These are phyloP conservation scores for Myoxocephalus aenaeus DNA, from an alignment of 2,797 vertebrate genomes.

Conservation along the genomic window DNA sequence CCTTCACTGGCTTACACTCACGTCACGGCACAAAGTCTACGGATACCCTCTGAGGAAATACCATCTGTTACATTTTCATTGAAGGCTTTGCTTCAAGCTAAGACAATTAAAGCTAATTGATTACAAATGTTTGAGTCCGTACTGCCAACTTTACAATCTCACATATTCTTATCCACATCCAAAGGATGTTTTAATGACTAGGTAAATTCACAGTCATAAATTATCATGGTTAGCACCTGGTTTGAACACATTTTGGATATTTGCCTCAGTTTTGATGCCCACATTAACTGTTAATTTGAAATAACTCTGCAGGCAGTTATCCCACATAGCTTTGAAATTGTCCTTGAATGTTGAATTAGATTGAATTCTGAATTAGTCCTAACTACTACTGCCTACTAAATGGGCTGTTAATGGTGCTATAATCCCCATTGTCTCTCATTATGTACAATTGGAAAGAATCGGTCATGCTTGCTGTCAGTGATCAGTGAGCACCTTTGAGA, in stretches of 20 bases:
- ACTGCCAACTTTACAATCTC: constrained; percentile 73
- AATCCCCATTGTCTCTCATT: constrained; percentile 62
- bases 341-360: constrained; percentile 63
- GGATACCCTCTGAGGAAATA: constrained; percentile 55
- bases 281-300: constrained; percentile 68
- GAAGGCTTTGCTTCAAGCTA: constrained; percentile 76
- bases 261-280: constrained; percentile 39
- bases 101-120: constrained; percentile 82
- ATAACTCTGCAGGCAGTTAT: constrained; percentile 60
- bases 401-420: constrained; percentile 66
- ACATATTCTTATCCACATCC: constrained; percentile 58
- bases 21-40: constrained; percentile 59
- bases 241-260: constrained; percentile 41
- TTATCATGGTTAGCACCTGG: constrained; percentile 65
- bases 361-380: constrained; percentile 69
- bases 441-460: constrained; percentile 62
- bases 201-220: constrained; percentile 58
- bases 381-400: constrained; percentile 61
- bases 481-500: constrained; percentile 73
- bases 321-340: constrained; percentile 60
- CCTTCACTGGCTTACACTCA: constrained; percentile 54
- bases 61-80: constrained; percentile 80
- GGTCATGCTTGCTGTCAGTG: constrained; percentile 64
- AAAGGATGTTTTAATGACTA: constrained; percentile 66
- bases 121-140: constrained; percentile 76